Evolutionary conservation across 2,113 vertebrate genomes (phyloP).

Genomic region (Ranitomeya imitator): DNA sequence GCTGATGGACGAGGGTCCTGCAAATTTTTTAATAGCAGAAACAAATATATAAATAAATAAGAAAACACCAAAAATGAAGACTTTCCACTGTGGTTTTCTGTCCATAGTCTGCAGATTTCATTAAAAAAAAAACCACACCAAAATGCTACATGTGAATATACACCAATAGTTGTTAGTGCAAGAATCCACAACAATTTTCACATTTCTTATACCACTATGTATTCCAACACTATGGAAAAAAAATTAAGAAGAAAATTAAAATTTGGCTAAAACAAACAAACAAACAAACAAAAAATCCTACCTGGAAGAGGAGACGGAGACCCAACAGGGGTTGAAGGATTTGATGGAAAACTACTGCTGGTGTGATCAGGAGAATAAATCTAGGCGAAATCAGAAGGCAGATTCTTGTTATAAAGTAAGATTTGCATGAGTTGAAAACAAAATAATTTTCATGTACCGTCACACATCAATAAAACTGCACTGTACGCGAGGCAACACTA

Average conservation of each 20-base stretch:
- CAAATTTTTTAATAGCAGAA: too few relatives aligned
- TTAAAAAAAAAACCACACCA: too few relatives aligned
- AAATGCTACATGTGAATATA: too few relatives aligned
- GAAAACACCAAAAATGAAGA: too few relatives aligned
- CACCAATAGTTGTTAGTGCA: background rate
- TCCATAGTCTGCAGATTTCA: too few relatives aligned
- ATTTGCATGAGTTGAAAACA: background rate
- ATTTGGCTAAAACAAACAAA: conserved; percentile 45
- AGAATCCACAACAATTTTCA: background rate
- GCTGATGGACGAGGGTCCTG: too few relatives aligned
- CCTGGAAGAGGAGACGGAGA: conserved; percentile 94
- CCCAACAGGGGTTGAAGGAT: conserved; percentile 95
- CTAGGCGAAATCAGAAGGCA: conserved; percentile 69
- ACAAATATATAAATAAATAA: too few relatives aligned
- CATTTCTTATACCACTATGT: background rate
- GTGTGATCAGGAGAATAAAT: conserved; percentile 99
- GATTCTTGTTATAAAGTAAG: background rate
- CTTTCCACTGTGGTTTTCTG: too few relatives aligned
- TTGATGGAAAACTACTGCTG: conserved; percentile 98
- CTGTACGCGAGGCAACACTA: too few relatives aligned
- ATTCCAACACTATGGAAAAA: background rate
- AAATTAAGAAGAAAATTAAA: background rate
- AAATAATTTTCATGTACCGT: background rate
- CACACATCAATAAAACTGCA: background rate
- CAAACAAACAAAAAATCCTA: conserved; percentile 73